Evolutionary conservation across 2,888 invertebrate species (phyloP), one percentile per base, ranked within the genome.

Genomic region (Metellina segmentata): DNA sequence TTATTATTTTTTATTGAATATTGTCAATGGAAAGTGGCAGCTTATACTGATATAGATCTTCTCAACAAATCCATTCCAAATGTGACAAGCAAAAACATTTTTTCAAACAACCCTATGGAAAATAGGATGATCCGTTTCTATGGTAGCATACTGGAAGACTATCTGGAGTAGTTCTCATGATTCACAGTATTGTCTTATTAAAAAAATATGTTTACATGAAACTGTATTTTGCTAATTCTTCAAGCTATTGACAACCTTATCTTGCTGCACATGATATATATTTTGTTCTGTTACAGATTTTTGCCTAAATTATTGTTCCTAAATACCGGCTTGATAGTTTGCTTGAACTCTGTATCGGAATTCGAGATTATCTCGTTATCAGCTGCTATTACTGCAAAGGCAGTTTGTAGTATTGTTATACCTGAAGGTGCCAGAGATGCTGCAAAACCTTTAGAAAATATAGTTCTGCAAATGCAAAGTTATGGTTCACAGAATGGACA

Each of bases 271-370:
- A n/a, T n/a, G 61, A 6, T n/a, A 75, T 16, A 34, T 34, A n/a
- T 34, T 34, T 61, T 19, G 16, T 48, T 85, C 48, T 70, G 51
- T 85, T 89, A 2, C 61, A 92, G 92, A 11, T 81, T 78, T 61
- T 51, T 99, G 95, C 97, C 98, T 86, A 98, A 98, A 93, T 96
- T 98, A 94, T 97, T 98, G 93, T 98, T 99, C 95, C 98, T 98
- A 77, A 97, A 97, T 94, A 96, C 96, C 93, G 99, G 98, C 11
- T 98, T 99, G 96, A 98, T 98, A 81, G 96, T 99, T 94, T 99
- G 98, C 95, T 96, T 98, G 95, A 97, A 97, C 95, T 98, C 98
- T 7, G 97, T 98, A 20, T 98, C 98, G 0, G 99, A 99, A 95
- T 95, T 98, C 93, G 98, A 98, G 95, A 96, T 98, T 94, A 97